Evolutionary conservation across 2,888 invertebrate species (phyloP), one percentile per base, ranked within the genome.

Genomic region (Synanthedon myopaeformis): DNA sequence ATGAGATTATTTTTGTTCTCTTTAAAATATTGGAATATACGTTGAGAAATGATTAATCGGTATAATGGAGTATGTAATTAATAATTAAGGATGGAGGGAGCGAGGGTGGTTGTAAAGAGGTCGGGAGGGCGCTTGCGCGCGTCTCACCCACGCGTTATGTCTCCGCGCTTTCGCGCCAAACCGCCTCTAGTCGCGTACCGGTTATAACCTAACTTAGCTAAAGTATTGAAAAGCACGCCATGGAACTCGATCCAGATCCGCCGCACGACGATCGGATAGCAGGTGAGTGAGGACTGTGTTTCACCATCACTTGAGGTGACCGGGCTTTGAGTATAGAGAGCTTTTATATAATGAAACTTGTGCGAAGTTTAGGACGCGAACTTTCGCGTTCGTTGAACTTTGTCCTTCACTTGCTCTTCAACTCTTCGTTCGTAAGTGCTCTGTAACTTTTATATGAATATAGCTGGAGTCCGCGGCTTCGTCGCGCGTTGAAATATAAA

Each of bases 161-260:
- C 56, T 58, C 60, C 58, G 65, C 57, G 66, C 68, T 82, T 86
- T 84, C 83, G 84, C 86, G 85, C 86, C 84, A 85, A 85, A 82
- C 74, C 76, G 67, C 64, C 63, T 62, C 63, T 65, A 72, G 74
- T 66, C 80, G 80, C 73, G 73, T 76, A 70, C 71, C 76, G 64
- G 70, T 70, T 67, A 71, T 78, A 82, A 82, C 80, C 80, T 74
- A 65, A 76, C 70, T 69, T 69, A 62, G 23, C 23, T 14, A 19
- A 49, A 23, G 17, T 49, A 49, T 45, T 45, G 6, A 45, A 45
- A 49, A 49, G 17, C 19, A 13, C 12, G 58, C 50, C 57, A 84
- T 84, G 84, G 79, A 82, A 63, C 53, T 58, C 19, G 69, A 69
- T 59, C 64, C 64, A 64, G 72, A 74, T 52, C 66, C 66, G 57